Evolutionary conservation across 2,113 vertebrate species (phyloP).

Genomic region (Seriola aureovittata): DNA sequence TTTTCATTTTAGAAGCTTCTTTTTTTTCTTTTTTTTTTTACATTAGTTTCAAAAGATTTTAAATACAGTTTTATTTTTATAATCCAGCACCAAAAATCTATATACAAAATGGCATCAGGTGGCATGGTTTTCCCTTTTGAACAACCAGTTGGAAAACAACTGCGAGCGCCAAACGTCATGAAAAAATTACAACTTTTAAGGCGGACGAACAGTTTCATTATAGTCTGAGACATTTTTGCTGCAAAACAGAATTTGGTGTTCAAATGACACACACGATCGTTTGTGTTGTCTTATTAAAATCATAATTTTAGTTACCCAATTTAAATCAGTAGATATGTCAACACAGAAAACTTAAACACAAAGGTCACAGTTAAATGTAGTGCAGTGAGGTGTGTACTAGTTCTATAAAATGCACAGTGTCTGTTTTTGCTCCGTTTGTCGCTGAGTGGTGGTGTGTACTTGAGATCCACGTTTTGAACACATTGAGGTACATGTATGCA

Average conservation of each 20-base stretch:
- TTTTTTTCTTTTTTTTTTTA: background rate
- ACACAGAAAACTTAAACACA: background rate
- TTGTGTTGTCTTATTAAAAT: background rate
- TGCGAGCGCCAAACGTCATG: background rate
- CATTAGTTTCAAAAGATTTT: conserved; percentile 21
- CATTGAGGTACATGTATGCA: background rate
- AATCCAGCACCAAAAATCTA: conserved; percentile 55
- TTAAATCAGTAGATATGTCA: background rate
- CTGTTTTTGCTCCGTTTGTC: background rate
- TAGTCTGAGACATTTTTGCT: background rate
- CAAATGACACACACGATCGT: background rate
- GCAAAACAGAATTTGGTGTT: background rate
- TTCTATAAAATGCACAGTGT: background rate
- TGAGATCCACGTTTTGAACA: background rate
- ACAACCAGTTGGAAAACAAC: conserved; percentile 5
- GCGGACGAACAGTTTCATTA: background rate
- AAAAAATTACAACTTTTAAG: background rate
- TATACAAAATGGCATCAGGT: conserved; percentile 42
- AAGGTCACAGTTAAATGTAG: background rate
- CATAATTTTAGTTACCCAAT: background rate
- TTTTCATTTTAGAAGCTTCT: background rate
- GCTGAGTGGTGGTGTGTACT: background rate
- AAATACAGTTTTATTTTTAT: conserved; percentile 1
- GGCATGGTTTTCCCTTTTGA: background rate
- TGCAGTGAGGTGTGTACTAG: background rate